Evolutionary conservation across 2,113 vertebrate species (phyloP), one percentile per base, ranked within the genome.

Genomic region (Callipepla californica): DNA sequence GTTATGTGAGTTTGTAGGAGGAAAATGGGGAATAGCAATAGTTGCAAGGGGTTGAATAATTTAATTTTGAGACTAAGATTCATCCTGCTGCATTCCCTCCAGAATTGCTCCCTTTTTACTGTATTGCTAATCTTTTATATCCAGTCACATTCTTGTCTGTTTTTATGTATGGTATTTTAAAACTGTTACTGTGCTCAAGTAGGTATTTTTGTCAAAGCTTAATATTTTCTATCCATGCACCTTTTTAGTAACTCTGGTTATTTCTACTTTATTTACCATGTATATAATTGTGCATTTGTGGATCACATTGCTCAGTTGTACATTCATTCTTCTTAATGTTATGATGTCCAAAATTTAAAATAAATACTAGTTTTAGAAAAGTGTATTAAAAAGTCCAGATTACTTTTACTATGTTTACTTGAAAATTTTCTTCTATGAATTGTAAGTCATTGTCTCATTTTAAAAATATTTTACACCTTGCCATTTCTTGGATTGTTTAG

Each of bases 161-260:
- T 92, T 94, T 81, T 36, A 65, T 59, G 21, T 45, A 61, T 58
- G 36, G 34, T 21, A 4, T 47, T 83, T 36, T 92, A 89, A 34
- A 88, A 89, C 36, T 75, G 59, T 45, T 83, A 38, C 21, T 90
- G 2, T 67, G 50, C 26, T 25, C 22, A 28, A 63, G 3, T 84
- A 32, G 87, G 48, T 51, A 78, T 80, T 95, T 79, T 80, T 82
- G 32, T 75, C 93, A 82, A 82, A 55, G 12, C 7, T 67, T 63
- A 45, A 85, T 58, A 47, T 55, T 85, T 13, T 70, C 17, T 48
- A 86, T 10, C 76, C 32, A 68, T 53, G n/a, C 12, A 75, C 48
- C 16, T 85, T 48, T 92, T 89, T 81, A 92, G 50, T 94, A 95
- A 94, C 89, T 92, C 51, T 76, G 34, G 61, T 93, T 59, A 53